Base-by-base conservation (phyloP, 2,797 vertebrate genomes). In the Otolemur crassicaudatus region DNA sequence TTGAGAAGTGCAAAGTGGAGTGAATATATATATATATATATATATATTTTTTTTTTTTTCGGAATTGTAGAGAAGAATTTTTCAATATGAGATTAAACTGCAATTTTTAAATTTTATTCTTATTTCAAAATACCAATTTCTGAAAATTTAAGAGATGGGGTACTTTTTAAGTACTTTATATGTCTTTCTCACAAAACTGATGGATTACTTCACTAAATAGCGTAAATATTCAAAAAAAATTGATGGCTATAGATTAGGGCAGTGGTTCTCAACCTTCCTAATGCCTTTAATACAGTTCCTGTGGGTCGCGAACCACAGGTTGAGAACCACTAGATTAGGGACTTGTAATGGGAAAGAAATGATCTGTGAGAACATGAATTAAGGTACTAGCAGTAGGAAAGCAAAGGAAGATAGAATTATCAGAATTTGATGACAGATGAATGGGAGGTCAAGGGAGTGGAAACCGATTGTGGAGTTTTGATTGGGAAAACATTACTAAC, bases 121-220 rank as follows among this genome's bases (percentile, higher is more conserved):
- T 82, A 49, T 70, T 94, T 84, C 7, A 13, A 40, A 94, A 90
- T 81, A 94, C 13, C 43, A 77, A 29, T 80, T 79, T 96, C 34
- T 77, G 79, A 60, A 63, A 75, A 90, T 43, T 40, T 77, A 93
- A 93, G 46, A 95, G 53, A 76, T 17, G 9, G 75, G 37, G 79
- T 69, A 25, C 34, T 65, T 86, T 92, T 86, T 95, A 89, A 93
- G 43, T 58, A 19, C 12, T 34, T 75, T 67, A 14, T 75, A 49
- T 31, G 22, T 20, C 40, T 61, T 14, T 58, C 27, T 77, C 79
- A 77, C 10, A 37, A 90, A 70, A 58, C 60, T 67, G 7, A 2
- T 61, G 25, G 46, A n/a, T 91, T n/a, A 67, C 49, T 79, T 87
- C 13, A 79, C 4, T 73, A 17, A 75, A 7, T 37, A 79, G 29